Percentiles rank a stretch among this genome's conserved stretches.
Conservation (phyloP, 2,888 invertebrate genomes). For the Hypselothyrea guttata region DNA sequence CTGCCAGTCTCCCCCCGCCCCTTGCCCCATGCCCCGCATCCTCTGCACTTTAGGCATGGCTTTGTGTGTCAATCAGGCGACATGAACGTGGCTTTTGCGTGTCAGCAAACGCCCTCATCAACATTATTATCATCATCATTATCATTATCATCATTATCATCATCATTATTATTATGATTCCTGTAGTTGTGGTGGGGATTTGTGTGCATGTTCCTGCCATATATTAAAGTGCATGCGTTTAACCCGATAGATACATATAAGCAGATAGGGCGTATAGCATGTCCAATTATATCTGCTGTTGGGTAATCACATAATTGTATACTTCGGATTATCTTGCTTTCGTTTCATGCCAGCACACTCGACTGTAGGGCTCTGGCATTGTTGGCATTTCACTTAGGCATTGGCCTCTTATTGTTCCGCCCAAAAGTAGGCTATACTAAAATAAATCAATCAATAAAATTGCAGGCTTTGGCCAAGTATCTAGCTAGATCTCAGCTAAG, state of each 20-base stretch:
- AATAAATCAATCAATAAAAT: too few species aligned
- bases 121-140: conserved; percentile 4
- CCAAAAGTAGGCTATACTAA: too few species aligned
- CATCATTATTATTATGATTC: conserved; percentile 3
- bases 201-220: conserved; percentile 7
- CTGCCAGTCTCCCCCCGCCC: not conserved
- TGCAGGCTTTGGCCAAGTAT: too few species aligned
- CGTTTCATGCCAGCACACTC: too few species aligned
- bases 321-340: too few species aligned
- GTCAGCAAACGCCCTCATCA: conserved; percentile 47
- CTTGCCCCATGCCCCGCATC: not conserved
- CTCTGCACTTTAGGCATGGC: conserved; percentile 19
- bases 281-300: too few species aligned
- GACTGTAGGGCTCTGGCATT: too few species aligned
- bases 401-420: too few species aligned
- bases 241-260: not conserved
- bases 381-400: too few species aligned
- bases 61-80: conserved; percentile 71
- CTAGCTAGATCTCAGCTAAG: too few species aligned
- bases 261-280: too few species aligned
- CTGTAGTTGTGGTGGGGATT: conserved; percentile 5
- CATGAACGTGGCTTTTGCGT: conserved; percentile 59
- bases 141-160: conserved; percentile 12
- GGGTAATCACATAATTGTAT: too few species aligned
- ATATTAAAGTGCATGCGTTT: conserved; percentile 18